phyloP scores from a whole-genome alignment of 2,797 vertebrate species.

The Astyanax mexicanus region DNA sequence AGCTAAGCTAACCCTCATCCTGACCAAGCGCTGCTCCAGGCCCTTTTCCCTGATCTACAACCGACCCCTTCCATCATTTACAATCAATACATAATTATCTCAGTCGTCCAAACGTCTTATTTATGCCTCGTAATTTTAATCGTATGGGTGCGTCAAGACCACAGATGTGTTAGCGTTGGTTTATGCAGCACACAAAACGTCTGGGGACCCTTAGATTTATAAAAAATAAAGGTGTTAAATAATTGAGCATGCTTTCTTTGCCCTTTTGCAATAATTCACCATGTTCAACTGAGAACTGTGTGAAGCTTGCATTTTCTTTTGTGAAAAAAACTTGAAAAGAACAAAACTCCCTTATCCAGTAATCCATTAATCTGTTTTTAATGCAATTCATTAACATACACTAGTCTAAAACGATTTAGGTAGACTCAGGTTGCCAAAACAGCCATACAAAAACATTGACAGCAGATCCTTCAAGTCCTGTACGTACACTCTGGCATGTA shows the following conservation, averaged over 20 bases:
- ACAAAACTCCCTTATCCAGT: too few relatives aligned
- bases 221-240: not conserved
- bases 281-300: too few relatives aligned
- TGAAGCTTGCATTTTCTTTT: too few relatives aligned
- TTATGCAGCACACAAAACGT: not conserved
- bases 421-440: too few relatives aligned
- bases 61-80: conserved; percentile 71
- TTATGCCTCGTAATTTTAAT: conserved; percentile 65
- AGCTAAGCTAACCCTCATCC: conserved; percentile 8
- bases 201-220: not conserved
- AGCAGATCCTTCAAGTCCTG: too few relatives aligned
- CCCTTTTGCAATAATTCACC: not conserved
- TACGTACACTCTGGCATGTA: too few relatives aligned
- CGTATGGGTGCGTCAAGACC: conserved; percentile 45
- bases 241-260: not conserved
- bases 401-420: too few relatives aligned
- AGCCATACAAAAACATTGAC: too few relatives aligned
- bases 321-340: not conserved
- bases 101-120: conserved; percentile 67
- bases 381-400: too few relatives aligned
- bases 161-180: not conserved
- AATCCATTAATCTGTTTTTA: too few relatives aligned
- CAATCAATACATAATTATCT: conserved; percentile 80
- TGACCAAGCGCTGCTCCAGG: conserved; percentile 57
- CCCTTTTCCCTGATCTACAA: conserved; percentile 70